A percentile compares a stretch with the other conserved stretches of the same genome.
Conservation (phyloP, 2,113 vertebrate genomes). For the Felis catus region F.catus_Fca126_mat1.0 CM031423.1:5351501-5352000, state of each 20-base stretch:
- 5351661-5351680: background rate
- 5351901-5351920: background rate
- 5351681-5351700: background rate
- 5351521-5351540: background rate
- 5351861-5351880: background rate
- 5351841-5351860: rapidly evolving
- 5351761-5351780: background rate
- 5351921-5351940: background rate
- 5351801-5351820: background rate
- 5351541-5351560: rapidly evolving
- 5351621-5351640: background rate
- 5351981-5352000: background rate
- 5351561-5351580: background rate
- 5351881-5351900: too few species aligned
- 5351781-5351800: background rate
- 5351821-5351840: background rate
- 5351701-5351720: background rate
- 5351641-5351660: background rate
- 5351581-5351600: background rate
- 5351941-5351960: background rate
- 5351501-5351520: background rate
- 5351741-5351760: background rate
- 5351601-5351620: background rate
- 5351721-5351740: background rate
- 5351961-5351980: rapidly evolving